Conservation (phyloP, 2,797 vertebrate species). For the Sardinella longiceps region DNA sequence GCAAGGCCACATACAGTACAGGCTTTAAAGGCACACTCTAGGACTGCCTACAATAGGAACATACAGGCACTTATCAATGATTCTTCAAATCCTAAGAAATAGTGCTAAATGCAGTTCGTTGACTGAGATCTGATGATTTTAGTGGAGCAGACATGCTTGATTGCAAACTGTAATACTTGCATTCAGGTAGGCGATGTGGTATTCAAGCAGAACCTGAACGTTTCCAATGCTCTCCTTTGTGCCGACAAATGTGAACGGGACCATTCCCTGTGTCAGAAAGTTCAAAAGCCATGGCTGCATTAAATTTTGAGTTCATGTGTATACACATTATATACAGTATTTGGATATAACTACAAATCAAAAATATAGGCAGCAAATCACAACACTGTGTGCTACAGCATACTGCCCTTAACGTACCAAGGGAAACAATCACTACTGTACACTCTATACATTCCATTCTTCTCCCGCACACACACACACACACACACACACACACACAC, state of each 20-base stretch:
- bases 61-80: not conserved
- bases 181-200: constrained; percentile 97
- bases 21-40: not conserved
- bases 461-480: too few relatives aligned
- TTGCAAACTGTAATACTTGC: constrained; percentile 71
- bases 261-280: constrained; percentile 88
- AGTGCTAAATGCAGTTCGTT: too few relatives aligned
- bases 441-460: too few relatives aligned
- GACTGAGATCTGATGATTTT: too few relatives aligned
- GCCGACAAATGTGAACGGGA: constrained; percentile 98
- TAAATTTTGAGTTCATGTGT: not conserved
- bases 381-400: not conserved
- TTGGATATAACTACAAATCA: too few relatives aligned
- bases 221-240: constrained; percentile 98
- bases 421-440: too few relatives aligned
- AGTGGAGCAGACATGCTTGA: too few relatives aligned
- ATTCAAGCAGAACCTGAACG: constrained; percentile 94
- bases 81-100: too few relatives aligned
- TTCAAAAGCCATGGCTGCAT: constrained; percentile 24
- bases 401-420: not conserved
- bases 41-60: not conserved
- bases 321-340: not conserved
- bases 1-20: constrained; percentile 11
- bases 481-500: too few relatives aligned
- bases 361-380: not conserved